A percentile compares a stretch with the other conserved stretches of the same genome.
Evolutionary conservation across 2,888 invertebrate species (phyloP).

Genomic region (Athalia cordata): DNA sequence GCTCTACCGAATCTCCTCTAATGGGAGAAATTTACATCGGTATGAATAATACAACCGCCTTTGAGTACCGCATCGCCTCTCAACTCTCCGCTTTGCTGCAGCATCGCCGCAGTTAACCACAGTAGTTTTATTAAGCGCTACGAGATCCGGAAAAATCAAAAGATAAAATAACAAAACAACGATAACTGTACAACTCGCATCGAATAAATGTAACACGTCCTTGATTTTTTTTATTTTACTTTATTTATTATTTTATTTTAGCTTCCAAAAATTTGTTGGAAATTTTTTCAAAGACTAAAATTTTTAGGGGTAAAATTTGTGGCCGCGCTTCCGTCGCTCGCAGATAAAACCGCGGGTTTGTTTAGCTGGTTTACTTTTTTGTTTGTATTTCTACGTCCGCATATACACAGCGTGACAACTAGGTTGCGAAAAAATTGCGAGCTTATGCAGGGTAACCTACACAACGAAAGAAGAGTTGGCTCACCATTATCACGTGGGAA

Average conservation of each 20-base stretch:
- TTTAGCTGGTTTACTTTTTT: background rate
- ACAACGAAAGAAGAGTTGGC: background rate
- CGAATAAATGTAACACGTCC: too few species aligned
- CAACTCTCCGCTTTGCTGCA: conserved; percentile 5
- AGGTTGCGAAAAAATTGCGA: too few species aligned
- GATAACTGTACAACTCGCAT: too few species aligned
- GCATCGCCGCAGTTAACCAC: conserved; percentile 14
- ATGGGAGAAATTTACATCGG: conserved; percentile 43
- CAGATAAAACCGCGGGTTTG: too few species aligned
- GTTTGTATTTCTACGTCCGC: background rate
- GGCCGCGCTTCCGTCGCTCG: too few species aligned
- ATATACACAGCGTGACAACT: background rate
- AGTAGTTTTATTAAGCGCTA: background rate
- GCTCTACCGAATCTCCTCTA: conserved; percentile 3
- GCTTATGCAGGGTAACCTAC: background rate
- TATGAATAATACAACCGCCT: conserved; percentile 45
- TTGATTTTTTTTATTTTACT: too few species aligned
- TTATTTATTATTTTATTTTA: too few species aligned
- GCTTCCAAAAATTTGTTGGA: background rate
- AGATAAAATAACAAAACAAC: background rate
- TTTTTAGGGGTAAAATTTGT: too few species aligned
- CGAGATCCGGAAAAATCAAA: background rate
- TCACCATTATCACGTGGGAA: conserved; percentile 3
- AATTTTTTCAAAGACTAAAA: background rate
- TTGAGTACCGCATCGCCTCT: conserved; percentile 2